These are phyloP conservation scores for Helicorthomorpha holstii DNA, from an alignment of 1,140 invertebrate species.

Conservation along the genomic window DNA sequence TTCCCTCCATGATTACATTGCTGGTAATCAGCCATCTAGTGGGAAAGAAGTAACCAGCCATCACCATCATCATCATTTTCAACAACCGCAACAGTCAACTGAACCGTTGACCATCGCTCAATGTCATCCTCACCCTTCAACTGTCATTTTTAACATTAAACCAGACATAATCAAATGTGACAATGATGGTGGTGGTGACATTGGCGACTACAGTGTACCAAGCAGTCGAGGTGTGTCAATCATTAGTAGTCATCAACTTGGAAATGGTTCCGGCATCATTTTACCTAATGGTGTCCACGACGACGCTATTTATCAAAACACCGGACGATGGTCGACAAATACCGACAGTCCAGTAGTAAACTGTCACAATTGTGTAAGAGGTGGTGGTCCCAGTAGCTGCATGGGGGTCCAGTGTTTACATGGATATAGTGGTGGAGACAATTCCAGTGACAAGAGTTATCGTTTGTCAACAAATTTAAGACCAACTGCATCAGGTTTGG, in stretches of 20 bases:
- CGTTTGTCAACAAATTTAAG: not conserved
- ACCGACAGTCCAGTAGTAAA: not conserved
- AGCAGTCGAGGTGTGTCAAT: not conserved
- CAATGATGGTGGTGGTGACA: not conserved
- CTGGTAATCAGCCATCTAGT: too few relatives aligned
- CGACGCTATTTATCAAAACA: not conserved
- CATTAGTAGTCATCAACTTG: not conserved
- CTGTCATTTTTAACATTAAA: not conserved
- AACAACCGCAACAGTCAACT: too few relatives aligned
- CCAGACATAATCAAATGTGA: not conserved
- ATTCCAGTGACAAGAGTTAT: not conserved
- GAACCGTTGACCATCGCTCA: too few relatives aligned
- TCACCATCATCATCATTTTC: too few relatives aligned
- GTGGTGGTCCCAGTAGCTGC: not conserved
- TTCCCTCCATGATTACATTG: not conserved
- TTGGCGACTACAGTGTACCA: not conserved
- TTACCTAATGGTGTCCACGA: not conserved
- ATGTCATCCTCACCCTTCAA: too few relatives aligned
- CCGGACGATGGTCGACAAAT: not conserved
- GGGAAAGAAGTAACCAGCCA: too few relatives aligned
- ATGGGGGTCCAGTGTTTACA: not conserved
- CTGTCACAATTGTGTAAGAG: not conserved
- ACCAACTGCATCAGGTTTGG: not conserved
- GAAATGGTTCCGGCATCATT: not conserved
- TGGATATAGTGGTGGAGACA: not conserved